Evolutionary conservation across 2,797 vertebrate genomes (phyloP), one percentile per base, ranked within the genome.

Genomic region (Brachyalestes nurse): DNA sequence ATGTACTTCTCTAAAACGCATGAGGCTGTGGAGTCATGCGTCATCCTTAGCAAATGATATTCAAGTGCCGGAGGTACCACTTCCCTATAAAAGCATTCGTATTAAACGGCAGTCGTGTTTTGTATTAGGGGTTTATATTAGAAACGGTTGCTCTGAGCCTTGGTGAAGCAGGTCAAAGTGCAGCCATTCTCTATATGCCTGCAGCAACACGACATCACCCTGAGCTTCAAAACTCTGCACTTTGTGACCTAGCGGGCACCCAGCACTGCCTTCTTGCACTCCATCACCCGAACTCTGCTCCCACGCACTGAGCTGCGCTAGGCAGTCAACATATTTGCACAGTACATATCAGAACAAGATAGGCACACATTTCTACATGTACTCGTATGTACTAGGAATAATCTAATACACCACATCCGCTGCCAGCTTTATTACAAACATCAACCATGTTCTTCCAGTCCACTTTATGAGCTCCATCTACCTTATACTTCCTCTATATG

Each of bases 261-360:
- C 64, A 38, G 40, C 65, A 12, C 65, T 45, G 40, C 40, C 17
- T 42, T 67, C 19, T 21, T 67, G 65, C 65, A 42, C 65, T 67
- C 40, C 17, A 65, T 67, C 65, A 67, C 65, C 65, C 65, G 45
- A 67, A 67, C 40, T 42, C 8, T 34, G 28, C 25, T 34, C 70
- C 70, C 28, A 72, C 51, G 49, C 70, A 57, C 70, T n/a, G 9
- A 51, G 51, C 70, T n/a, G 28, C 19, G 6, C 38, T 67, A 12
- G 19, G 65, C 60, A 23, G 57, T 23, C 57, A 61, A 61, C 21
- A 4, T 61, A 28, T 61, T 61, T 25, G 23, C 58, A 34, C 61
- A 38, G 6, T 17, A 34, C 17, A 38, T 38, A 38, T 25, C 23
- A 12, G 58, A 60, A 60, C 58, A 60, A 60, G 58, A 9, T 25